Evolutionary conservation across 2,888 invertebrate genomes (phyloP).

Genomic region (Ctenicera cuprea): DNA sequence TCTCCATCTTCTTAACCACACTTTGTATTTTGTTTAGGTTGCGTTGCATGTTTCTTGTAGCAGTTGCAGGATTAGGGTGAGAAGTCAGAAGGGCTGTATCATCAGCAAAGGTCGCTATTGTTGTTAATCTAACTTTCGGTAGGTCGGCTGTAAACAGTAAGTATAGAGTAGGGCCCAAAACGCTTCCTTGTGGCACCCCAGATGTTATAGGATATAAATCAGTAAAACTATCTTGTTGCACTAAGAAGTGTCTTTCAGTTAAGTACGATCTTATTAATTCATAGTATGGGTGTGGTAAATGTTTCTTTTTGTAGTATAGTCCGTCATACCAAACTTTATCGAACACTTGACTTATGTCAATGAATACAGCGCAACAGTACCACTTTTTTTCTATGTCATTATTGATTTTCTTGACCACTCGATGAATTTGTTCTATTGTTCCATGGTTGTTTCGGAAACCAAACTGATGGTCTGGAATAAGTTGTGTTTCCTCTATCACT

Average conservation of each 20-base stretch:
- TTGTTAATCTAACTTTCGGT: slow-evolving; percentile 3
- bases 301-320: slow-evolving; percentile 10
- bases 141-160: slow-evolving; percentile 1
- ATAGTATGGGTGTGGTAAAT: slow-evolving; percentile 5
- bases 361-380: slow-evolving; percentile 14
- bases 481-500: slow-evolving; percentile 17
- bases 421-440: slow-evolving; percentile 31
- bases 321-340: slow-evolving; percentile 12
- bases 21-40: slow-evolving; percentile 18
- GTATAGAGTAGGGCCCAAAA: neutral
- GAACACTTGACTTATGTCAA: slow-evolving; percentile 25
- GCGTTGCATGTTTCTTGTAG: neutral
- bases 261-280: slow-evolving; percentile 12
- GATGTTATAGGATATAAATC: slow-evolving; percentile 10
- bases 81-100: slow-evolving; percentile 19
- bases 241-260: slow-evolving; percentile 14
- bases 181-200: slow-evolving; percentile 11
- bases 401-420: no score
- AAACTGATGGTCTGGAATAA: no score
- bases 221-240: neutral
- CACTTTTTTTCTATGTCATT: slow-evolving; percentile 19
- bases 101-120: neutral
- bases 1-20: slow-evolving; percentile 4
- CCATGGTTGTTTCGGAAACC: slow-evolving; percentile 9
- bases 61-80: slow-evolving; percentile 8